These are phyloP conservation scores for Pachyrhynchus sulphureomaculatus DNA, from an alignment of 1,140 invertebrate genomes.

Conservation along the genomic window DNA sequence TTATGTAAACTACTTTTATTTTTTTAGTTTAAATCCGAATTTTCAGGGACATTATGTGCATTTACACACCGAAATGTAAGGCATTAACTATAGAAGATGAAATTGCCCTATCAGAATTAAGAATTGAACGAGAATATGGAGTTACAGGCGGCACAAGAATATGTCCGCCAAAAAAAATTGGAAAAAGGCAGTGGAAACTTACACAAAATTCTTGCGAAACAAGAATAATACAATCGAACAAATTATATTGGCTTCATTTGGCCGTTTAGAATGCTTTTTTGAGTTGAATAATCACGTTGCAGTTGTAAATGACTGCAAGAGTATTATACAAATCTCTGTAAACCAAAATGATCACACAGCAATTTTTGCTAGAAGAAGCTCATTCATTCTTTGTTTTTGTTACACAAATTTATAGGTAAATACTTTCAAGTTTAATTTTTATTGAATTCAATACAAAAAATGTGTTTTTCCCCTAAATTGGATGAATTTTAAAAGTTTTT, in stretches of 20 bases:
- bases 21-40: background rate
- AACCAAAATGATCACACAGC: conserved; percentile 6
- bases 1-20: conserved; percentile 1
- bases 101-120: background rate
- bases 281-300: conserved; percentile 11
- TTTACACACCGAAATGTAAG: background rate
- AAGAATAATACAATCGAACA: conserved; percentile 1
- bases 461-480: no score
- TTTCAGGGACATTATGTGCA: background rate
- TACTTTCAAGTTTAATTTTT: background rate
- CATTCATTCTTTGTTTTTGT: conserved; percentile 6
- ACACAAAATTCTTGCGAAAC: conserved; percentile 2
- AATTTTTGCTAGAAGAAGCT: conserved; percentile 10
- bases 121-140: conserved; percentile 4
- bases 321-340: conserved; percentile 4
- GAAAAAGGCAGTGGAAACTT: conserved; percentile 11
- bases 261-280: conserved; percentile 12
- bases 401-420: conserved; percentile 9
- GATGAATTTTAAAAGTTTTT: no score
- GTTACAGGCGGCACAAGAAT: conserved; percentile 6
- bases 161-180: conserved; percentile 10
- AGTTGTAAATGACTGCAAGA: conserved; percentile 15
- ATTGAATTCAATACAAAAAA: background rate
- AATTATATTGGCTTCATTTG: background rate
- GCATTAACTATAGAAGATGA: background rate